Evolutionary conservation across 2,888 invertebrate species (phyloP).

Genomic region (Empis livida): DNA sequence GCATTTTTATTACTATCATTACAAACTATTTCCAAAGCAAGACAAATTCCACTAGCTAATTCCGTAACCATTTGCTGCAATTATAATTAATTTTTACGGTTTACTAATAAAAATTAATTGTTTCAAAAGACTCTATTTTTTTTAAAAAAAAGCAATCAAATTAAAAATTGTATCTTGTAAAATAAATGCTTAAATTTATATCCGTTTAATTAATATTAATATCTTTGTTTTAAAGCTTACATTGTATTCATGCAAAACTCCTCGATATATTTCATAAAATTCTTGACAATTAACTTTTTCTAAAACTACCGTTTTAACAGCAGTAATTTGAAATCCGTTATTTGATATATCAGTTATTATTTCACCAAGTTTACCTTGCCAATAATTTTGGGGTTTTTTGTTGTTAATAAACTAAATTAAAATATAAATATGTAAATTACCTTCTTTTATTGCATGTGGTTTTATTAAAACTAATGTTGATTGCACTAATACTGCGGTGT

Average conservation of each 20-base stretch:
- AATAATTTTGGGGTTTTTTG: no score
- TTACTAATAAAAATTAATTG: no score
- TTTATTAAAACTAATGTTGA: conserved; percentile 76
- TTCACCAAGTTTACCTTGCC: conserved; percentile 42
- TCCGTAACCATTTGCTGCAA: conserved; percentile 68
- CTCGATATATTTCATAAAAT: conserved; percentile 87
- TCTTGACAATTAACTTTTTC: conserved; percentile 76
- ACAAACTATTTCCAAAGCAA: conserved; percentile 72
- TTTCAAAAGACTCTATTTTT: no score
- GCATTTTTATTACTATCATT: conserved; percentile 42
- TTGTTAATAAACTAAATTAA: background rate
- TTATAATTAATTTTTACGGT: background rate
- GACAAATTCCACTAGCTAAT: conserved; percentile 69
- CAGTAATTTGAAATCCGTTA: conserved; percentile 65
- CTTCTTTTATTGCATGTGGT: conserved; percentile 74
- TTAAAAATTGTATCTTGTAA: no score
- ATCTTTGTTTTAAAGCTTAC: conserved; percentile 30
- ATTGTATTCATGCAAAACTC: conserved; percentile 65
- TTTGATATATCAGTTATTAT: conserved; percentile 61
- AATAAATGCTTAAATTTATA: no score
- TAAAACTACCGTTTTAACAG: conserved; percentile 65
- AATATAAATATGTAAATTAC: no score
- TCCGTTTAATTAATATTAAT: no score
- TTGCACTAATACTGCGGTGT: conserved; percentile 46
- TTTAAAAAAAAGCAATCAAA: no score